Evolutionary conservation across 2,113 vertebrate species (phyloP), one percentile per base, ranked within the genome.

Genomic region (Tor tambroides): DNA sequence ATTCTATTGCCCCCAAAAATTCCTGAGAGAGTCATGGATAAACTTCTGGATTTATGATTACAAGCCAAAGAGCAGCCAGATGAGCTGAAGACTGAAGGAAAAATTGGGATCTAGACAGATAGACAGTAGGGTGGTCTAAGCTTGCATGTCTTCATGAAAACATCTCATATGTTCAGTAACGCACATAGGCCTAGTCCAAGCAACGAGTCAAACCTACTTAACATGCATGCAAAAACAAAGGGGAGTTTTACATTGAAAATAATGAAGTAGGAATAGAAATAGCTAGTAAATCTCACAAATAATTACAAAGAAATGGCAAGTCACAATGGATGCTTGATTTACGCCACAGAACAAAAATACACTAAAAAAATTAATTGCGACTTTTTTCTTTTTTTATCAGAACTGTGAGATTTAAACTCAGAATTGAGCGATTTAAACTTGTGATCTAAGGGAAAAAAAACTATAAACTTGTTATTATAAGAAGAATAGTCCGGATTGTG

Each of bases 1-100:
- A 84, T 90, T 90, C 92, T 91, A 94, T 92, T 93, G 87, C 89
- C 88, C 89, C 87, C 26, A 7, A 91, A 89, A 93, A 93, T 94
- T 94, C 92, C 92, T 92, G 91, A 88, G 90, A 90, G 74, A 91
- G 90, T 92, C 91, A 92, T 88, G 92, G 91, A 93, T 92, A 93
- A 93, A 91, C 91, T 93, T 89, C 90, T 89, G 91, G 91, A 93
- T 94, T 91, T 92, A 93, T 89, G 30, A 84, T 90, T 90, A 65
- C 83, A 83, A 90, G 92, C 83, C 86, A 59, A n/a, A 78, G 30
- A 77, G 46, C 15, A 30, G 46, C 1, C 46, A 78, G 49, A 54
- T 54, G 49, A 78, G 15, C 49, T 32, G 26, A 78, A 23, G 15
- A 76, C 69, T 41, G 35, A 74, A 41, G 35, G 11, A 49, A 78